Percentiles rank a stretch among this genome's conserved stretches.
Evolutionary conservation across 92 coral and sea anemone genomes (phyloP).

Genomic region (Galaxea fascicularis): DNA sequence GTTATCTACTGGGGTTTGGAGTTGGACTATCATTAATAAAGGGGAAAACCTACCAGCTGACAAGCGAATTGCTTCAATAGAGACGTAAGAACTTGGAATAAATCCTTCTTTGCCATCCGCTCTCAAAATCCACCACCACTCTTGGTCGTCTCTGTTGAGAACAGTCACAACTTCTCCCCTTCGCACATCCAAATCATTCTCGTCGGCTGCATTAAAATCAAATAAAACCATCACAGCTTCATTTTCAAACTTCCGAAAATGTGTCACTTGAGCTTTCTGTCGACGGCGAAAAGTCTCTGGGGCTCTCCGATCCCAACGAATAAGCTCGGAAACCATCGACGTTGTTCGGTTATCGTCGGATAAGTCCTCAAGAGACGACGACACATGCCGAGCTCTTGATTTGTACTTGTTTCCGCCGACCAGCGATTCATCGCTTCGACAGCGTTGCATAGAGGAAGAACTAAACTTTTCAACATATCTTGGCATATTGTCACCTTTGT

Average conservation of each 20-base stretch:
- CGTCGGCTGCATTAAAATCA: slow-evolving; percentile 76
- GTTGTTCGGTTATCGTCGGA: slow-evolving; percentile 41
- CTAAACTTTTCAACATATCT: slow-evolving; percentile 10
- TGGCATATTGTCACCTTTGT: slow-evolving; percentile 39
- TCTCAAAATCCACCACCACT: slow-evolving; percentile 89
- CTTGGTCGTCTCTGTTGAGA: slow-evolving; percentile 79
- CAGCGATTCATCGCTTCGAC: slow-evolving; percentile 61
- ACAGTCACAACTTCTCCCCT: slow-evolving; percentile 81
- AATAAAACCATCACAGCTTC: slow-evolving; percentile 70
- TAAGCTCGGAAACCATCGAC: slow-evolving; percentile 52
- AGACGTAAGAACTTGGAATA: slow-evolving; percentile 72
- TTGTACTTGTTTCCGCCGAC: slow-evolving; percentile 6
- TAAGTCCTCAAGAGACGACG: slow-evolving; percentile 67
- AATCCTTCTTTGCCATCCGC: slow-evolving; percentile 81
- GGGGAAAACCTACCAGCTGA: slow-evolving; percentile 14
- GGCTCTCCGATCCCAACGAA: slow-evolving; percentile 68
- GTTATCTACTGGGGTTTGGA: too few relatives aligned
- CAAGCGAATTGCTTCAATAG: slow-evolving; percentile 49
- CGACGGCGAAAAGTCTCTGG: slow-evolving; percentile 77
- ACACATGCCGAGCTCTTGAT: neutral
- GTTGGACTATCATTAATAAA: too few relatives aligned
- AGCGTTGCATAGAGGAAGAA: slow-evolving; percentile 10
- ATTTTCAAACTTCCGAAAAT: slow-evolving; percentile 75
- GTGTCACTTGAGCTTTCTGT: slow-evolving; percentile 70
- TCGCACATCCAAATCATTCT: slow-evolving; percentile 77